These are phyloP conservation scores for Drosophila rhopaloa DNA, from an alignment of 1,140 invertebrate species.

Conservation along the genomic window DNA sequence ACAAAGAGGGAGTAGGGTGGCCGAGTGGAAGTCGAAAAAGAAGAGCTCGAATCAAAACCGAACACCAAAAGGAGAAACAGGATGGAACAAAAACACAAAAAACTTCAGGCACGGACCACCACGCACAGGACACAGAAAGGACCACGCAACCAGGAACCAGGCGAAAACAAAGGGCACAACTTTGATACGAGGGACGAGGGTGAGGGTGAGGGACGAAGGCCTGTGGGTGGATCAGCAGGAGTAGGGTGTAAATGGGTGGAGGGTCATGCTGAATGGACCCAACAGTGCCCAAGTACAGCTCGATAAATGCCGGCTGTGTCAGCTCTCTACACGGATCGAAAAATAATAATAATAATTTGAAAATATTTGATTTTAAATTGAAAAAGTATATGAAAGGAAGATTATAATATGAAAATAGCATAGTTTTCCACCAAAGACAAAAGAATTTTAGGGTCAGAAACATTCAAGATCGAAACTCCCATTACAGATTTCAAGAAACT, in stretches of 20 bases:
- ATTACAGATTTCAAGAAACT: no score
- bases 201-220: slow-evolving; percentile 1
- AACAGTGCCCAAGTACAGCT: slow-evolving; percentile 27
- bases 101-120: slow-evolving; percentile 29
- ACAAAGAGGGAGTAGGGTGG: slow-evolving; percentile 51
- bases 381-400: no score
- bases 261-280: slow-evolving; percentile 16
- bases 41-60: slow-evolving; percentile 45
- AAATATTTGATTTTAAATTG: no score
- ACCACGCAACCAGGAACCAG: slow-evolving; percentile 39
- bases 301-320: slow-evolving; percentile 31
- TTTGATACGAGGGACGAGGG: slow-evolving; percentile 22
- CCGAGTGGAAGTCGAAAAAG: slow-evolving; percentile 57
- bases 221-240: slow-evolving; percentile 2
- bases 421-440: no score
- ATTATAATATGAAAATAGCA: no score
- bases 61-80: slow-evolving; percentile 28
- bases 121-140: slow-evolving; percentile 47
- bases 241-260: neutral
- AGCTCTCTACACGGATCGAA: slow-evolving; percentile 11
- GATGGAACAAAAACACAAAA: slow-evolving; percentile 20
- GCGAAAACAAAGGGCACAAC: slow-evolving; percentile 46
- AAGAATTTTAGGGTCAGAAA: no score
- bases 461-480: no score
- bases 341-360: neutral